These are phyloP conservation scores for Zosterops japonicus DNA, from an alignment of 2,113 vertebrate genomes.

Conservation along the genomic window DNA sequence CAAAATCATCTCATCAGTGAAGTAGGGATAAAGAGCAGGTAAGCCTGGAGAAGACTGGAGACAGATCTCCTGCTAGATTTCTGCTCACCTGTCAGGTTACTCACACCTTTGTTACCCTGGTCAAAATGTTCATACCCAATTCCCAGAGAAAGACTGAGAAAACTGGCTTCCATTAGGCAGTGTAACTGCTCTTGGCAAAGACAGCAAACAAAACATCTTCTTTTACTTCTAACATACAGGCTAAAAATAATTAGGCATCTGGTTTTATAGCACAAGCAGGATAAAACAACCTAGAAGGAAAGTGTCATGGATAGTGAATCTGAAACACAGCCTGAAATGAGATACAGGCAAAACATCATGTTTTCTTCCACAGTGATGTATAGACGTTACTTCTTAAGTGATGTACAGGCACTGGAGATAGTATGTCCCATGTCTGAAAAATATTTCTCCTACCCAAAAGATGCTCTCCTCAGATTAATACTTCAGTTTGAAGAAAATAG, in stretches of 20 bases:
- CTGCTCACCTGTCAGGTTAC: neutral
- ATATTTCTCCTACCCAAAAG: neutral
- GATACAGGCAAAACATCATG: neutral
- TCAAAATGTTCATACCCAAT: neutral
- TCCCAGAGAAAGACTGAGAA: neutral
- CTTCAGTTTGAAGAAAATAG: neutral
- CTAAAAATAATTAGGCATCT: neutral
- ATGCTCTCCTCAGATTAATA: neutral
- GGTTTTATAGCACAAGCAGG: neutral
- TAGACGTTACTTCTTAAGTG: neutral
- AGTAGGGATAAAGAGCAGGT: neutral
- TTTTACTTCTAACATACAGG: neutral
- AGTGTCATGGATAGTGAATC: neutral
- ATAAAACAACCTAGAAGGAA: neutral
- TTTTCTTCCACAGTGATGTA: neutral
- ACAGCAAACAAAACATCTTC: neutral
- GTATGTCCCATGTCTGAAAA: neutral
- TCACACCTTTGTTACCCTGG: neutral
- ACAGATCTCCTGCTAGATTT: neutral
- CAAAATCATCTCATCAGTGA: neutral
- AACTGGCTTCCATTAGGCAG: neutral
- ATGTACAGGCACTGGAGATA: neutral
- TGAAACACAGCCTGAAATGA: neutral
- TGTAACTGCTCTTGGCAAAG: neutral
- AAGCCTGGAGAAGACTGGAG: neutral